Percentiles rank a stretch among this genome's conserved stretches.
Evolutionary conservation across 2,113 vertebrate genomes (phyloP).

Genomic region (Emberiza fucata): DNA sequence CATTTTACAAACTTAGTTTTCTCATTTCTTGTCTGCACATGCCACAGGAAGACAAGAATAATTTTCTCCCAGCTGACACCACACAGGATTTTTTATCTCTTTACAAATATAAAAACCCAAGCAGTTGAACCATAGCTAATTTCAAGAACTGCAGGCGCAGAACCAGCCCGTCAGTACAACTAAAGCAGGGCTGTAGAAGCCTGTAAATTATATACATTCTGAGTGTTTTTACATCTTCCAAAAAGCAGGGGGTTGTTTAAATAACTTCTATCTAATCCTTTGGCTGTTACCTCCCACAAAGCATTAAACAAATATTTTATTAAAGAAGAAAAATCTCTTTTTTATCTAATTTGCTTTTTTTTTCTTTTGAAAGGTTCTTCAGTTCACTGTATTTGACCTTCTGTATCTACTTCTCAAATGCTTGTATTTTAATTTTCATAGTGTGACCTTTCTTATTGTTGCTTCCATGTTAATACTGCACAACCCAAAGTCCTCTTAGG

Average conservation of each 20-base stretch:
- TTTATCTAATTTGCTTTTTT: not conserved
- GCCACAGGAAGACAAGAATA: not conserved
- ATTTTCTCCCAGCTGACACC: not conserved
- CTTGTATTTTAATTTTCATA: not conserved
- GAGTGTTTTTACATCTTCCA: not conserved
- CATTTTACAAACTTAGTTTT: not conserved
- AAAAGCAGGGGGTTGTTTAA: not conserved
- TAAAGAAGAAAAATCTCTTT: not conserved
- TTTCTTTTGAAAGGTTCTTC: not conserved
- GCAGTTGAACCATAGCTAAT: not conserved
- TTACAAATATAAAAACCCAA: not conserved
- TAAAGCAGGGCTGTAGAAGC: not conserved
- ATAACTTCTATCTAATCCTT: not conserved
- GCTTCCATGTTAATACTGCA: not conserved
- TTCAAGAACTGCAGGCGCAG: not conserved
- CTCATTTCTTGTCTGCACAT: not conserved
- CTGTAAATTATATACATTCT: not conserved
- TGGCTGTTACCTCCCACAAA: not conserved
- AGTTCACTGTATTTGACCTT: constrained; percentile 22
- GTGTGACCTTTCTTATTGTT: constrained; percentile 24
- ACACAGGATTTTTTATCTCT: not conserved
- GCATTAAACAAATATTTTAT: not conserved
- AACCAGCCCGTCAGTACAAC: not conserved
- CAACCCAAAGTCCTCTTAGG: not conserved
- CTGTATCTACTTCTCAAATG: not conserved